phyloP scores from a whole-genome alignment of 1,140 invertebrate genomes.

The Bicyclus anynana region DNA sequence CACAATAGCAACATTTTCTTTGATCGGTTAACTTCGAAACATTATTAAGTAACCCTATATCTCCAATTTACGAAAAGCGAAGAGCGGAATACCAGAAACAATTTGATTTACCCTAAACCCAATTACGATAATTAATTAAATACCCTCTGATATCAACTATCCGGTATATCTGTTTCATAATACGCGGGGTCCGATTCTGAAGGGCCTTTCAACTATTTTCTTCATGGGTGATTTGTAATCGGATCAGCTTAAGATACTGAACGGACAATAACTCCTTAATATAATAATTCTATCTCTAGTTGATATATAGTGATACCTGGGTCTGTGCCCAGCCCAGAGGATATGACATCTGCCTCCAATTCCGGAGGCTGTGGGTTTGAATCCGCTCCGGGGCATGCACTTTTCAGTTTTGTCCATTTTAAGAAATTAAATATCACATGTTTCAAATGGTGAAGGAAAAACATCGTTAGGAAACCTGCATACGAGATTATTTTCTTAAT shows the following conservation, averaged over 20 bases:
- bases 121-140: not conserved
- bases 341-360: too few relatives aligned
- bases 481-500: too few relatives aligned
- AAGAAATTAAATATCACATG: too few relatives aligned
- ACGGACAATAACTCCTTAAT: too few relatives aligned
- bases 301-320: too few relatives aligned
- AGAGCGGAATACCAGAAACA: not conserved
- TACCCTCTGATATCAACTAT: not conserved
- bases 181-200: not conserved
- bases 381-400: too few relatives aligned
- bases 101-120: not conserved
- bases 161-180: not conserved
- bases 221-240: slow-evolving; percentile 5
- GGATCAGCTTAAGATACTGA: not conserved
- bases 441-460: too few relatives aligned
- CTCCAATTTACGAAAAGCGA: not conserved
- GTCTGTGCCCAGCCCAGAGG: too few relatives aligned
- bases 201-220: slow-evolving; percentile 3
- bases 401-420: too few relatives aligned
- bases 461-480: too few relatives aligned
- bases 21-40: not conserved
- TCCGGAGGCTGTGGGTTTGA: too few relatives aligned
- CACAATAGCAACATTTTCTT: not conserved
- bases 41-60: not conserved
- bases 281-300: too few relatives aligned